These are phyloP conservation scores for Cinclus cinclus DNA, from an alignment of 2,113 vertebrate species.

Conservation along the genomic window DNA sequence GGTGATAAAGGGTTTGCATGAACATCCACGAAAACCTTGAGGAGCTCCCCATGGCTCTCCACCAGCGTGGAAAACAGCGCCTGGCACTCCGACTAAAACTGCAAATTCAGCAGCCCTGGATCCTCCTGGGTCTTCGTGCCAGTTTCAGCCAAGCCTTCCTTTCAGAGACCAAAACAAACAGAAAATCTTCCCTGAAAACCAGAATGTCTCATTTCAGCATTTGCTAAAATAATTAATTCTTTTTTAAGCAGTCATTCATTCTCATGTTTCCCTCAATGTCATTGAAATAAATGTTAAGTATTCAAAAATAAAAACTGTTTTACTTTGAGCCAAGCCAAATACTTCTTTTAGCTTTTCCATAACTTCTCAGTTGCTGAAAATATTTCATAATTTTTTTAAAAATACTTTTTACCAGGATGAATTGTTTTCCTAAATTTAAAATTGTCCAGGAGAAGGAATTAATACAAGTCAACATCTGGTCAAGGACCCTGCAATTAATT, in stretches of 20 bases:
- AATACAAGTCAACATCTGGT: not conserved
- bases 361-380: not conserved
- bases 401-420: not conserved
- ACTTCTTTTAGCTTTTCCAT: not conserved
- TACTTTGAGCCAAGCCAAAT: not conserved
- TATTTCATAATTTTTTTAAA: not conserved
- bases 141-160: constrained; percentile 32
- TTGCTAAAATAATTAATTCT: not conserved
- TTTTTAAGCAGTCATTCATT: not conserved
- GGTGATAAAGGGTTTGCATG: not conserved
- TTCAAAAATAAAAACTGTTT: not conserved
- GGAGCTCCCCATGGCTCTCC: not conserved
- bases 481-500: not conserved
- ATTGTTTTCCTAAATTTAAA: not conserved
- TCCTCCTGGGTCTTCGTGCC: not conserved
- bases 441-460: not conserved
- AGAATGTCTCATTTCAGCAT: not conserved
- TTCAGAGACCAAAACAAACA: constrained; percentile 44
- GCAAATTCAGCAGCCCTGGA: constrained; percentile 5
- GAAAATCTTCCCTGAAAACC: constrained; percentile 10
- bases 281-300: not conserved
- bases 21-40: not conserved
- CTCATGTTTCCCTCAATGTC: not conserved
- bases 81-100: not conserved
- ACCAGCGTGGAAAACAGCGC: not conserved